Conservation (phyloP, 2,888 invertebrate genomes). For the Apotomis turbidana region DNA sequence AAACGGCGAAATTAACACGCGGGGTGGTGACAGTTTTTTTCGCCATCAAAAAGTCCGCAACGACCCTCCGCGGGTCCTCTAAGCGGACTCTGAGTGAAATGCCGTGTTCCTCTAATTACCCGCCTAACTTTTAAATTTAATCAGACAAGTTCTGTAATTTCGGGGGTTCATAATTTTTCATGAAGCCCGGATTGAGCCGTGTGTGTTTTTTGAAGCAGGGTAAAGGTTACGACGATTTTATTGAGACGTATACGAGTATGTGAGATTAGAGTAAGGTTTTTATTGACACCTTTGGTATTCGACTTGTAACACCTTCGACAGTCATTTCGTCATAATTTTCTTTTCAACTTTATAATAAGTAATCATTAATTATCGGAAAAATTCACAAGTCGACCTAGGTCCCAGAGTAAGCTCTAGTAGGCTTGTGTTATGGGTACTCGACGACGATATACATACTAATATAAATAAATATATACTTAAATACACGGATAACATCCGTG, state of each 20-base stretch:
- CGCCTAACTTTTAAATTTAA: slow-evolving; percentile 81
- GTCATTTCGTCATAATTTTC: no score
- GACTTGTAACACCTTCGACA: no score
- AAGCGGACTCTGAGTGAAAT: slow-evolving; percentile 78
- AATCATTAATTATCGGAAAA: no score
- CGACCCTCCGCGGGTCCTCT: slow-evolving; percentile 46
- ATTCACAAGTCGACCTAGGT: no score
- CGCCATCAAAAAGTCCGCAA: slow-evolving; percentile 29
- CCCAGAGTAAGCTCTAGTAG: no score
- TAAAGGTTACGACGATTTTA: not conserved
- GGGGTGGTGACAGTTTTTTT: slow-evolving; percentile 29
- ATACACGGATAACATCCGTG: no score
- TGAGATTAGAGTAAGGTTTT: not conserved
- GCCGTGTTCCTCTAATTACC: slow-evolving; percentile 80
- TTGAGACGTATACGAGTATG: not conserved
- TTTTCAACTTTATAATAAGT: no score
- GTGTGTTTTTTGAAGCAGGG: slow-evolving; percentile 20
- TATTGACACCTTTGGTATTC: no score
- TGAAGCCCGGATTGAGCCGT: slow-evolving; percentile 51
- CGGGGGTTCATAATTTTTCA: slow-evolving; percentile 75
- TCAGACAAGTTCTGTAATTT: slow-evolving; percentile 79
- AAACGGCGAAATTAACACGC: slow-evolving; percentile 21
- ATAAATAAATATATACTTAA: no score
- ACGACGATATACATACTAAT: no score
- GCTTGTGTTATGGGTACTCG: no score